Evolutionary conservation across 2,888 invertebrate species (phyloP), one percentile per base, ranked within the genome.

Genomic region (Sphinx pinastri): DNA sequence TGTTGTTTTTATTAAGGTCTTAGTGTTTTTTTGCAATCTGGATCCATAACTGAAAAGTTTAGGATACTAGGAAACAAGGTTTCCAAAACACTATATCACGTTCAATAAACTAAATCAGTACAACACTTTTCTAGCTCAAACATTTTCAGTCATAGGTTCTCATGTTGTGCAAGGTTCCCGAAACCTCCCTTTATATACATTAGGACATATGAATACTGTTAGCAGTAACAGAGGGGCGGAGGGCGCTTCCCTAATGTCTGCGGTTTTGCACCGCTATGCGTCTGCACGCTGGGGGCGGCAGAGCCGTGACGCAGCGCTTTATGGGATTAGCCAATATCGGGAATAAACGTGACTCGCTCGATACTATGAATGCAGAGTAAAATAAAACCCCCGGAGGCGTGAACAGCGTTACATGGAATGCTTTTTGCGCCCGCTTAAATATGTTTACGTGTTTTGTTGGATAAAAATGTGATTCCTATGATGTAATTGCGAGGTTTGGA

Each of bases 181-280:
- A 63, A 63, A 31, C 49, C 19, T 63, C 16, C 11, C 57, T 11
- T 57, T 25, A 49, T 25, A 13, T 49, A 49, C 25, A 59, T 25
- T 59, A 14, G 13, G 14, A 31, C 38, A 59, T 38, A 54, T 16
- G 14, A 8, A 14, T 16, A 16, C 13, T 31, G 11, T 3, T 19
- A 19, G 49, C 12, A 16, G 16, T 47, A 12, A 63, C 12, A 19
- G 19, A 19, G 63, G 25, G 25, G 63, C 63, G 49, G 38, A 63
- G 60, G 60, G 60, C 52, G 67, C 59, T 52, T 14, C 73, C 77
- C 77, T 73, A 63, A 45, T 70, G 79, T 78, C 77, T 78, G 78
- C 76, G 78, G 78, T 78, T 67, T 25, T 66, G 54, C 73, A 70
- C 31, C 58, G 38, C 38, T 63, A 71, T 72, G 70, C 54, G 55